These are phyloP conservation scores for Gymnothorax javanicus DNA, from an alignment of 2,797 vertebrate genomes.

Conservation along the genomic window DNA sequence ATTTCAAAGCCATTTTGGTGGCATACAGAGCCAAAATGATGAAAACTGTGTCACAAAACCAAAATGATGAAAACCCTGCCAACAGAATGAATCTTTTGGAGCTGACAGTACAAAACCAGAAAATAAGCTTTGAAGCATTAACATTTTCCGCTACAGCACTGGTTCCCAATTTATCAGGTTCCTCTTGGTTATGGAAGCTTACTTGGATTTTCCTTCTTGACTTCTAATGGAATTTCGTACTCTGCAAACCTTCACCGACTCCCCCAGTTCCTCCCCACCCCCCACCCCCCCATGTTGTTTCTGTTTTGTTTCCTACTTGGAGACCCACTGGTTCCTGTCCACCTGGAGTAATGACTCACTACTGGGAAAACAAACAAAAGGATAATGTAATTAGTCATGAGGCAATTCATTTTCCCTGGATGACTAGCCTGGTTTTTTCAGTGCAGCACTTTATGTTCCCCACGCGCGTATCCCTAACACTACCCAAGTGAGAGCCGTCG, in stretches of 20 bases:
- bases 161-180: too few relatives aligned
- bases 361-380: neutral
- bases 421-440: neutral
- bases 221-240: too few relatives aligned
- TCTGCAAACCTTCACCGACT: too few relatives aligned
- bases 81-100: too few relatives aligned
- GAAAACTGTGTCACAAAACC: too few relatives aligned
- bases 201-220: too few relatives aligned
- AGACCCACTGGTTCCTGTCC: neutral
- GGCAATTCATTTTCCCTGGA: neutral
- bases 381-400: neutral
- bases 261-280: too few relatives aligned
- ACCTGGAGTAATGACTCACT: slow-evolving; percentile 1
- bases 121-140: neutral
- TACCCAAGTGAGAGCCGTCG: neutral
- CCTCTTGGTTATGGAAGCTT: too few relatives aligned
- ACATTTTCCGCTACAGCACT: neutral
- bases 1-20: too few relatives aligned
- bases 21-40: neutral
- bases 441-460: neutral
- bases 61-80: too few relatives aligned
- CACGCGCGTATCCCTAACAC: neutral
- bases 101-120: neutral
- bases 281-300: too few relatives aligned
- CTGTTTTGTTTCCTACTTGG: neutral